Evolutionary conservation across 2,888 invertebrate genomes (phyloP).

Genomic region (Drosophila paranaensis): DNA sequence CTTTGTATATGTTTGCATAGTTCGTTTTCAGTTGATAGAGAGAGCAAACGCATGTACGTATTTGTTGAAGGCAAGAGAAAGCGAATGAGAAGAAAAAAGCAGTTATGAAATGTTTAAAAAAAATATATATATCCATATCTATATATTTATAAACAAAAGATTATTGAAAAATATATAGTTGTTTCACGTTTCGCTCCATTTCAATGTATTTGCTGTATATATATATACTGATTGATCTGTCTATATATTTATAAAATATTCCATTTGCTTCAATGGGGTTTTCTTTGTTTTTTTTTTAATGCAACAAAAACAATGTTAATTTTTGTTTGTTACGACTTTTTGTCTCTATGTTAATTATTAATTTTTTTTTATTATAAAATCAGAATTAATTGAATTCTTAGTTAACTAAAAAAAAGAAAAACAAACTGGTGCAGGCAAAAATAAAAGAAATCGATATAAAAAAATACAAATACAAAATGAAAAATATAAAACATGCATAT

Average conservation of each 20-base stretch:
- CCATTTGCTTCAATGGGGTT: conserved; percentile 45
- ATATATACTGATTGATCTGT: conserved; percentile 20
- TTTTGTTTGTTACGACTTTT: conserved; percentile 60
- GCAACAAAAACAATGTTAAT: conserved; percentile 53
- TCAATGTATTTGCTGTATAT: conserved; percentile 30
- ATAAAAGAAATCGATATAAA: conserved; percentile 30
- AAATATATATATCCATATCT: conserved; percentile 12
- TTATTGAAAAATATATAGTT: conserved; percentile 15
- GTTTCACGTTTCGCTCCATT: conserved; percentile 23
- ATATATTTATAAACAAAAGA: conserved; percentile 25
- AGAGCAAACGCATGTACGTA: conserved; percentile 41
- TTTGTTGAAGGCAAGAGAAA: not conserved
- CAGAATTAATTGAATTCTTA: conserved; percentile 45
- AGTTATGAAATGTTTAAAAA: not conserved
- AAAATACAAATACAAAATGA: conserved; percentile 19
- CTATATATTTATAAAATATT: conserved; percentile 35
- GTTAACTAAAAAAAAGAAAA: conserved; percentile 31
- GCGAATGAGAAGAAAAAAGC: not conserved
- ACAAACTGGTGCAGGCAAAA: conserved; percentile 75
- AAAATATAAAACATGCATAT: conserved; percentile 26
- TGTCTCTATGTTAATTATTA: conserved; percentile 48
- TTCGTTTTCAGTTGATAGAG: conserved; percentile 59
- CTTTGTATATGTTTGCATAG: conserved; percentile 56
- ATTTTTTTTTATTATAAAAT: conserved; percentile 35
- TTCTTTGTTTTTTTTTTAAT: conserved; percentile 59